Conservation (phyloP, 2,888 invertebrate genomes). For the Onchidella celtica region DNA sequence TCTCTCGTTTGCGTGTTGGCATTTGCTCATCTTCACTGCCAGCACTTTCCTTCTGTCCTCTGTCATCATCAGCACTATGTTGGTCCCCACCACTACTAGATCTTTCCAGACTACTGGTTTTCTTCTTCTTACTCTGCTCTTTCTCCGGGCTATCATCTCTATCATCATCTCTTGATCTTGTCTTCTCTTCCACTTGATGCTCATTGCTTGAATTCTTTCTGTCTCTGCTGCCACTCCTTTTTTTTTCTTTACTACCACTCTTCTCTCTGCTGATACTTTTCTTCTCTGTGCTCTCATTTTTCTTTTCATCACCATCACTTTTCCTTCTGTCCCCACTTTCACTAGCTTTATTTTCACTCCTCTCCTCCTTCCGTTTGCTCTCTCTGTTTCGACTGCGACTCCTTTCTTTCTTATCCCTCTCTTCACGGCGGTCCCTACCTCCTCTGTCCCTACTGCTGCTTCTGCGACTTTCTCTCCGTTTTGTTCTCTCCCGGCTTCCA, state of each 20-base stretch:
- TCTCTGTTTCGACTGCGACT: not conserved
- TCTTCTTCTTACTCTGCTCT: constrained; percentile 2
- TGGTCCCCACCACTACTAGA: not conserved
- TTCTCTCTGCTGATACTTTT: not conserved
- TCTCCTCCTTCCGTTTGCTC: too few relatives aligned
- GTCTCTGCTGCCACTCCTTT: not conserved
- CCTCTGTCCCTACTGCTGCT: constrained; percentile 14
- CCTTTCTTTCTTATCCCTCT: not conserved
- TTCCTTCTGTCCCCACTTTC: not conserved
- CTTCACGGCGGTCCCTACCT: not conserved
- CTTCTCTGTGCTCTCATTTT: not conserved
- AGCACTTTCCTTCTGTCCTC: not conserved
- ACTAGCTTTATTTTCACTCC: not conserved
- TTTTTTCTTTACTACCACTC: not conserved
- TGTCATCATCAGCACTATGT: not conserved
- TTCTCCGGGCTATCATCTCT: constrained; percentile 18
- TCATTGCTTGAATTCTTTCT: not conserved
- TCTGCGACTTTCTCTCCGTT: constrained; percentile 5
- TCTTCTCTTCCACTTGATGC: not conserved
- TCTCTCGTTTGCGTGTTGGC: constrained; percentile 4
- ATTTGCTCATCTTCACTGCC: not conserved
- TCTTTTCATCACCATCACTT: not conserved
- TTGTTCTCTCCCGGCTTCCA: constrained; percentile 24
- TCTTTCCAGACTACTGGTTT: not conserved
- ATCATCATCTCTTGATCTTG: not conserved